Conservation (phyloP, 2,113 vertebrate genomes). For the Elephas maximus region DNA sequence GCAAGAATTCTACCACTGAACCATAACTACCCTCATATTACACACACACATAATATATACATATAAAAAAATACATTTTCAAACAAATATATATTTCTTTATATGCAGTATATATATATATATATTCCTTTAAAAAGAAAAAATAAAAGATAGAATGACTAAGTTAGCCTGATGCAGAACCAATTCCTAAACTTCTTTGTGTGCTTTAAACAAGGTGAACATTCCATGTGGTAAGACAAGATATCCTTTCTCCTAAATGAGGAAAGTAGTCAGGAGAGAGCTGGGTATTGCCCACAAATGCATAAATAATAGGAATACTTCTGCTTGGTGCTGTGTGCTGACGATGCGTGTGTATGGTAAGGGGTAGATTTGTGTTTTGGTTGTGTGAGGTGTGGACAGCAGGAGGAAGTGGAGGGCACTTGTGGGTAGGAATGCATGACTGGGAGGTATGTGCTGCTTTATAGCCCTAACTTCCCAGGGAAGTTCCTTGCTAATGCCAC, state of each 20-base stretch:
- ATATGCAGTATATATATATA: background rate
- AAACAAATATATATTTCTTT: background rate
- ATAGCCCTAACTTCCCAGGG: background rate
- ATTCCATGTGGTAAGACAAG: background rate
- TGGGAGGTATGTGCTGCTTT: background rate
- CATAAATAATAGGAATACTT: too few relatives aligned
- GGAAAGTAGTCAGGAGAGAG: background rate
- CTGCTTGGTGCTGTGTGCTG: fast-evolving
- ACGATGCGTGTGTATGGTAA: too few relatives aligned
- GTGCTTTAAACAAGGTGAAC: background rate
- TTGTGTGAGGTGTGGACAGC: background rate
- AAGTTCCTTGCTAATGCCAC: background rate
- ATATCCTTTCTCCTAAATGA: background rate
- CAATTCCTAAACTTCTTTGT: background rate
- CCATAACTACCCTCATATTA: too few relatives aligned
- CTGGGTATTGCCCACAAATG: background rate
- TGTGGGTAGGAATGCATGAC: too few relatives aligned
- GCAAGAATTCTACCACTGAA: background rate
- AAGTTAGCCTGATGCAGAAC: background rate
- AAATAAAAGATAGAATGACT: background rate
- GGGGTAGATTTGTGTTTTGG: background rate
- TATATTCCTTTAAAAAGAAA: background rate
- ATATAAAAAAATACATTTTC: background rate
- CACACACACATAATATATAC: background rate
- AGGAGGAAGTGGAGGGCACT: background rate